Percentiles rank a stretch among this genome's conserved stretches.
These are phyloP conservation scores for Chrysina gloriosa DNA, from an alignment of 2,888 invertebrate genomes.

Conservation along the genomic window DNA sequence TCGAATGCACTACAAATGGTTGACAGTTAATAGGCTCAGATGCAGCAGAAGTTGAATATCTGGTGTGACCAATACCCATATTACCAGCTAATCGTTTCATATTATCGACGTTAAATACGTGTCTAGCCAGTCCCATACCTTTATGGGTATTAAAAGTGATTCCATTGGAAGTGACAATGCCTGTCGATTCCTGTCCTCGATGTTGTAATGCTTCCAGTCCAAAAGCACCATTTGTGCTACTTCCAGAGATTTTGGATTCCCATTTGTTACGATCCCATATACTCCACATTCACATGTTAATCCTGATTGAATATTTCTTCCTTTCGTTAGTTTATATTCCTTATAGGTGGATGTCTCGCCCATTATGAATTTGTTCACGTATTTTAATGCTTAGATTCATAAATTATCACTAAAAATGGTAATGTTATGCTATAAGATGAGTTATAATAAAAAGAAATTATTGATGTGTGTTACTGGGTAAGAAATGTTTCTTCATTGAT, in stretches of 20 bases:
- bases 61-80: slow-evolving; percentile 96
- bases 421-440: too few species aligned
- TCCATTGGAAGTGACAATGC: slow-evolving; percentile 93
- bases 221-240: slow-evolving; percentile 91
- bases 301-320: slow-evolving; percentile 19
- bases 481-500: too few species aligned
- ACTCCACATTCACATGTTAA: slow-evolving; percentile 87
- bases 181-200: slow-evolving; percentile 97
- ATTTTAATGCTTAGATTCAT: neutral
- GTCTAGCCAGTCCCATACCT: slow-evolving; percentile 96
- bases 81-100: slow-evolving; percentile 87
- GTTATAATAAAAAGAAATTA: too few species aligned
- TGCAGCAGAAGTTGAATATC: slow-evolving; percentile 95
- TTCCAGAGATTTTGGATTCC: slow-evolving; percentile 76
- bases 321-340: slow-evolving; percentile 5
- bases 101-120: slow-evolving; percentile 90
- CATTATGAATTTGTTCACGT: neutral
- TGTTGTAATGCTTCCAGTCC: slow-evolving; percentile 94
- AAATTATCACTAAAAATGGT: neutral
- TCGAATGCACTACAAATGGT: slow-evolving; percentile 97
- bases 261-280: slow-evolving; percentile 91
- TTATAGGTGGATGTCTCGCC: neutral
- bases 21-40: slow-evolving; percentile 96
- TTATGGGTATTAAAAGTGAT: slow-evolving; percentile 86
- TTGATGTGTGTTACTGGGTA: too few species aligned